Percentiles rank a stretch among this genome's conserved stretches.
These are phyloP conservation scores for Oscheius sp. DNA, from an alignment of 2,888 invertebrate species.

Conservation along the genomic window DNA sequence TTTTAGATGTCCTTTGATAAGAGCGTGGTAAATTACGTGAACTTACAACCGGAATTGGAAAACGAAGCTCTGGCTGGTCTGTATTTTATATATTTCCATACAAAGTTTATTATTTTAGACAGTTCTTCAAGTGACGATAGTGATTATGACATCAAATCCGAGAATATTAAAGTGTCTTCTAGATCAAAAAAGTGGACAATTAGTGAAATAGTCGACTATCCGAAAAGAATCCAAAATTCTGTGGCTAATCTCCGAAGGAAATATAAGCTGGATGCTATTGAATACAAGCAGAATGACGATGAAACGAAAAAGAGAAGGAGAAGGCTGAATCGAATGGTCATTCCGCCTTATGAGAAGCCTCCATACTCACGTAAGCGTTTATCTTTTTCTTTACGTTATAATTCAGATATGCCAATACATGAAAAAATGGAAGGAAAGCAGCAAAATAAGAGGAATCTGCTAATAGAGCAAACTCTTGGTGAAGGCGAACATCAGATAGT, in stretches of 20 bases:
- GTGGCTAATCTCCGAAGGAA: no score
- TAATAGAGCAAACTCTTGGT: no score
- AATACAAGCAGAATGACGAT: not conserved
- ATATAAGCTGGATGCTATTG: no score
- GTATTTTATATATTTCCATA: not conserved
- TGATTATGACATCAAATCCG: not conserved
- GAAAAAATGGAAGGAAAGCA: no score
- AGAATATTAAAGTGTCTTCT: not conserved
- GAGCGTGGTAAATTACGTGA: constrained; percentile 17
- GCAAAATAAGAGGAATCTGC: no score
- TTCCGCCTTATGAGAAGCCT: not conserved
- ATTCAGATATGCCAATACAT: no score
- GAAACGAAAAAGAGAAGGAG: not conserved
- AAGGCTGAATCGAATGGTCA: not conserved
- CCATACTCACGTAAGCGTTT: not conserved
- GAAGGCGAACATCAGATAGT: not conserved
- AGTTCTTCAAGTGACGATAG: not conserved
- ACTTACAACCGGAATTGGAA: constrained; percentile 1
- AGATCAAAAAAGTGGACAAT: no score
- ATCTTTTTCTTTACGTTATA: not conserved
- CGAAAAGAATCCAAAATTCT: no score
- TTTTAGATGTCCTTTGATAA: constrained; percentile 13
- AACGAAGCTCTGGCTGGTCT: not conserved
- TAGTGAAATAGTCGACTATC: no score
- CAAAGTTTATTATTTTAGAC: not conserved